Evolutionary conservation across 2,888 invertebrate genomes (phyloP).

Genomic region (Limnephilus rhombicus): DNA sequence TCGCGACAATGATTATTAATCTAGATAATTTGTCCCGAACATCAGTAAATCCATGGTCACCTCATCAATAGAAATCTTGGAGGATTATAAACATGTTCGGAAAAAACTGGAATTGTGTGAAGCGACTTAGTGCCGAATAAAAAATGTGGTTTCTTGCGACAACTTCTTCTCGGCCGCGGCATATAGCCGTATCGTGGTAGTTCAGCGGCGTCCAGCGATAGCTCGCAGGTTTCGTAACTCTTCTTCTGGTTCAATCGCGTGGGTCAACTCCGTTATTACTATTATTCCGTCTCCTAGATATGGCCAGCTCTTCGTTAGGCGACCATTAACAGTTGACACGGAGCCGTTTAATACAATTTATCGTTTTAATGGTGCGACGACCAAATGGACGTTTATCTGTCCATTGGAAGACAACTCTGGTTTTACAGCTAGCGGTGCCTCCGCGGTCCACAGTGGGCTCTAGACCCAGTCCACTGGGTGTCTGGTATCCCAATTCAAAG

Average conservation of each 20-base stretch:
- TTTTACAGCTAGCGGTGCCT: background rate
- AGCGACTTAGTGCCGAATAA: constrained; percentile 58
- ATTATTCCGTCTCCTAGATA: constrained; percentile 47
- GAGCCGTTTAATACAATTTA: constrained; percentile 57
- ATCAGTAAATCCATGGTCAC: constrained; percentile 37
- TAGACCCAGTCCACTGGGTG: background rate
- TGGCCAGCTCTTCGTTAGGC: constrained; percentile 50
- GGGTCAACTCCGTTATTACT: constrained; percentile 51
- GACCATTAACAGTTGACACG: constrained; percentile 56
- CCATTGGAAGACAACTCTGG: background rate
- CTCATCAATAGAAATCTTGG: constrained; percentile 51
- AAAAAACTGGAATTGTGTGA: constrained; percentile 60
- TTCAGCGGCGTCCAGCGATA: background rate
- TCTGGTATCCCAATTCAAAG: constrained; percentile 3
- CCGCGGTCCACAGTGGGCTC: background rate
- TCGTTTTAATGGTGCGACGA: constrained; percentile 55
- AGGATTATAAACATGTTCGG: constrained; percentile 49
- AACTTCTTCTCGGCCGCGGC: constrained; percentile 38
- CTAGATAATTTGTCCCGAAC: background rate
- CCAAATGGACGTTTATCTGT: constrained; percentile 50
- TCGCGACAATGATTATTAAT: background rate
- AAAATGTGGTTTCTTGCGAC: constrained; percentile 62
- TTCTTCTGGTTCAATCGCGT: constrained; percentile 42
- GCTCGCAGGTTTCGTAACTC: constrained; percentile 52
- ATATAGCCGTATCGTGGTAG: background rate